Evolutionary conservation across 2,113 vertebrate species (phyloP).

Genomic region (Tyto alba): DNA sequence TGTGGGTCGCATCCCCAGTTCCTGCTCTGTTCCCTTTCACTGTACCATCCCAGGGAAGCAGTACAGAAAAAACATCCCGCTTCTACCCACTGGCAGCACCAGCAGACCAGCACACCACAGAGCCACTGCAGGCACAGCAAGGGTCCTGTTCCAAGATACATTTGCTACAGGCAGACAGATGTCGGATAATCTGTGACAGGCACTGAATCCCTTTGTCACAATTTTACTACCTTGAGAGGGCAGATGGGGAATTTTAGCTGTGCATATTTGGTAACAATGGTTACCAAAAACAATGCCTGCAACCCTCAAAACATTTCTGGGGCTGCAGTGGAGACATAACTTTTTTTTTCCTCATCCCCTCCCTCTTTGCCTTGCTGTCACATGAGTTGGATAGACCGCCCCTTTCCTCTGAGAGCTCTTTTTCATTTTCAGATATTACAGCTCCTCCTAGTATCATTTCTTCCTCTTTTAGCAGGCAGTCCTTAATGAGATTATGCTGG

Average conservation of each 20-base stretch:
- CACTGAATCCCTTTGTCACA: neutral
- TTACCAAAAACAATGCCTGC: neutral
- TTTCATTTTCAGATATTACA: neutral
- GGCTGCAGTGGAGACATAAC: neutral
- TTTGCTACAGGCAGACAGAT: neutral
- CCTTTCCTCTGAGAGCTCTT: neutral
- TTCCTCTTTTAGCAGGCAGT: neutral
- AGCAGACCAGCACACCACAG: neutral
- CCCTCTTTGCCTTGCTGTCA: neutral
- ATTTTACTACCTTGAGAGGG: neutral
- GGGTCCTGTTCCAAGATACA: neutral
- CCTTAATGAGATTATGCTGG: neutral
- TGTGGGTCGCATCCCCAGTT: neutral
- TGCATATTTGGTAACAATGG: neutral
- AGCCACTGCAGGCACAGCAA: neutral
- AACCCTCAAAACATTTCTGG: neutral
- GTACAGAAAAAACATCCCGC: neutral
- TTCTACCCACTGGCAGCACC: neutral
- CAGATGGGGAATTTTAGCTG: neutral
- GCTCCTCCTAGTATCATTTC: neutral
- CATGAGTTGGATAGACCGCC: fast-evolving
- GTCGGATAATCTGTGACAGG: neutral
- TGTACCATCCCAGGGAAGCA: neutral
- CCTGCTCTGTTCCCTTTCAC: neutral
- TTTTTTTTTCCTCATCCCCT: neutral